Conservation (phyloP, 2,888 invertebrate genomes). For the Lysandra coridon region DNA sequence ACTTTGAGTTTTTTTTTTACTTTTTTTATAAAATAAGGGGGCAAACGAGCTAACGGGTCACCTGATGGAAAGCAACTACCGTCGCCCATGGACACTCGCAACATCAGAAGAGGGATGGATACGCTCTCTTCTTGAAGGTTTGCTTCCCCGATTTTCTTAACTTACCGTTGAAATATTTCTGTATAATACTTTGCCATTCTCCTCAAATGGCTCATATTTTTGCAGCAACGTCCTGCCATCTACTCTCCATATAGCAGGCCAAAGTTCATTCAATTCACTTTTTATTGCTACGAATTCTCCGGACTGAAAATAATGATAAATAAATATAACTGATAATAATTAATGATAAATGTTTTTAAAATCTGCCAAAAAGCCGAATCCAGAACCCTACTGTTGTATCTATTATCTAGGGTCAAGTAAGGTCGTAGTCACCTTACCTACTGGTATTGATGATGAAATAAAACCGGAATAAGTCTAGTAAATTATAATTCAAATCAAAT, state of each 20-base stretch:
- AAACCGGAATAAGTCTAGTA: neutral
- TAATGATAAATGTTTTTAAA: neutral
- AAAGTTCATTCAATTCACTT: conserved; percentile 88
- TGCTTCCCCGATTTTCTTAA: conserved; percentile 37
- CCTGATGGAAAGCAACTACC: too few relatives aligned
- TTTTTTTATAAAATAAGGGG: neutral
- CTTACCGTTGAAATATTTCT: conserved; percentile 92
- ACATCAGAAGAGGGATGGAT: too few relatives aligned
- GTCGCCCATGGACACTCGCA: too few relatives aligned
- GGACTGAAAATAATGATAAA: conserved; percentile 80
- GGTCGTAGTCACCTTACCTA: neutral
- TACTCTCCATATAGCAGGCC: conserved; percentile 94
- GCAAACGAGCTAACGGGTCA: too few relatives aligned
- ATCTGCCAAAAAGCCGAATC: too few relatives aligned
- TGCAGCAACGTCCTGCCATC: conserved; percentile 91
- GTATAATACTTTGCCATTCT: conserved; percentile 90
- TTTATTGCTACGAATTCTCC: conserved; percentile 94
- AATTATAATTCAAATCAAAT: neutral
- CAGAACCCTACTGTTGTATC: neutral
- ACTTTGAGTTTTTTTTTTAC: too few relatives aligned
- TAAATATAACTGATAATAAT: neutral
- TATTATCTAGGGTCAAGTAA: neutral
- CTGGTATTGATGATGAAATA: neutral
- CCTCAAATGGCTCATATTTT: conserved; percentile 91
- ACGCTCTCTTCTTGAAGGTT: too few relatives aligned